Percentiles rank a stretch among this genome's conserved stretches.
Conservation (phyloP, 2,113 vertebrate species). For the Tamias sibiricus region DNA sequence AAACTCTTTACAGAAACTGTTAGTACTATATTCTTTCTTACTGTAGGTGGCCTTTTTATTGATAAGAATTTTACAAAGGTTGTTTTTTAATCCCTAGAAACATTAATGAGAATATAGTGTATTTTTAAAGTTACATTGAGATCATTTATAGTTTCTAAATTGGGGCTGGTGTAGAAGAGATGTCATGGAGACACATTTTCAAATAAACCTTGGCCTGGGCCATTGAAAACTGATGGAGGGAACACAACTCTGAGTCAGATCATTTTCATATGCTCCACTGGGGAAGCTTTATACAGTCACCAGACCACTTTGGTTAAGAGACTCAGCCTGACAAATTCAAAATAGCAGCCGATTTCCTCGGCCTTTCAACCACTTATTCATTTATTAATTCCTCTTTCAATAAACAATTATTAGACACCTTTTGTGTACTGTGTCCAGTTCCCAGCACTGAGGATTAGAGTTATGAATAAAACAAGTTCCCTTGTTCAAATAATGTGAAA, state of each 20-base stretch:
- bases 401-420: not conserved
- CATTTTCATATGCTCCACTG: not conserved
- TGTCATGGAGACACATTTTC: not conserved
- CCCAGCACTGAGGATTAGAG: not conserved
- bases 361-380: not conserved
- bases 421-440: not conserved
- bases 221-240: not conserved
- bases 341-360: not conserved
- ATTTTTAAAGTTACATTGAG: conserved; percentile 2
- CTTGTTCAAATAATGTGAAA: not conserved
- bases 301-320: not conserved
- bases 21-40: not conserved
- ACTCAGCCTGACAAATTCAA: not conserved
- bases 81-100: not conserved
- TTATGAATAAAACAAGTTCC: not conserved
- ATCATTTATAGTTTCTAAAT: not conserved
- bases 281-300: not conserved
- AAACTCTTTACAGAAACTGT: not conserved
- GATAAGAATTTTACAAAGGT: not conserved
- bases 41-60: not conserved
- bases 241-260: not conserved
- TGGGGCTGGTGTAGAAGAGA: not conserved
- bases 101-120: no score
- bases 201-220: not conserved
- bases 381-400: not conserved